Percentiles rank a stretch among this genome's conserved stretches.
phyloP scores from a whole-genome alignment of 1,140 invertebrate genomes.

The Platyura marginata region DNA sequence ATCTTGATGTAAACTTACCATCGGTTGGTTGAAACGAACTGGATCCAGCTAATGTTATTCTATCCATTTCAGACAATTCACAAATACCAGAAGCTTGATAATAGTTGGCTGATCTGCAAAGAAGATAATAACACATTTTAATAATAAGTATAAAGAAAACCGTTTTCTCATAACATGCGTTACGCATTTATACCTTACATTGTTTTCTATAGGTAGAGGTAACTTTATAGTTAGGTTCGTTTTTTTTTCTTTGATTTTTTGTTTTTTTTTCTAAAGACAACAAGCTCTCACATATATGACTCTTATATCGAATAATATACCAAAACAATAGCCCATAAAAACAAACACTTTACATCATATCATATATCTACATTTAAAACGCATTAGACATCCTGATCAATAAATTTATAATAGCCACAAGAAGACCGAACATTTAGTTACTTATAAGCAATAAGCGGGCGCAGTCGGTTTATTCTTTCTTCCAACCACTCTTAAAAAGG shows the following conservation, averaged over 20 bases:
- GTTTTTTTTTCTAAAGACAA: neutral
- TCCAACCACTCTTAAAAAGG: neutral
- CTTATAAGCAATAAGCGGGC: too few species aligned
- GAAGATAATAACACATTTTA: too few species aligned
- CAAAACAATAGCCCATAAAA: neutral
- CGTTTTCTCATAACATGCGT: neutral
- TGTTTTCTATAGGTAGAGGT: neutral
- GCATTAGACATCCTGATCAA: neutral
- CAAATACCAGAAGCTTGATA: conserved; percentile 65
- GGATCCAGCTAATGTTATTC: conserved; percentile 63
- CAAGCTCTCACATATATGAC: neutral
- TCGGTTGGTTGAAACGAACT: conserved; percentile 50
- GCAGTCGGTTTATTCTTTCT: neutral
- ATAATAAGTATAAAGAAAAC: too few species aligned
- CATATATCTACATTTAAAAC: neutral
- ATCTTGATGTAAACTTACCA: too few species aligned
- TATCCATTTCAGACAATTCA: conserved; percentile 77
- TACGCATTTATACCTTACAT: too few species aligned
- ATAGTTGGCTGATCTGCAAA: conserved; percentile 74
- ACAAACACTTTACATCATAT: neutral
- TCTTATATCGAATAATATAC: neutral
- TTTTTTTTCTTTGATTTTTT: neutral
- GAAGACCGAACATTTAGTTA: neutral
- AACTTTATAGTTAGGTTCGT: neutral
- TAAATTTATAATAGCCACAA: neutral